phyloP scores from a whole-genome alignment of 2,797 vertebrate genomes.

The Margarornis squamiger region DNA sequence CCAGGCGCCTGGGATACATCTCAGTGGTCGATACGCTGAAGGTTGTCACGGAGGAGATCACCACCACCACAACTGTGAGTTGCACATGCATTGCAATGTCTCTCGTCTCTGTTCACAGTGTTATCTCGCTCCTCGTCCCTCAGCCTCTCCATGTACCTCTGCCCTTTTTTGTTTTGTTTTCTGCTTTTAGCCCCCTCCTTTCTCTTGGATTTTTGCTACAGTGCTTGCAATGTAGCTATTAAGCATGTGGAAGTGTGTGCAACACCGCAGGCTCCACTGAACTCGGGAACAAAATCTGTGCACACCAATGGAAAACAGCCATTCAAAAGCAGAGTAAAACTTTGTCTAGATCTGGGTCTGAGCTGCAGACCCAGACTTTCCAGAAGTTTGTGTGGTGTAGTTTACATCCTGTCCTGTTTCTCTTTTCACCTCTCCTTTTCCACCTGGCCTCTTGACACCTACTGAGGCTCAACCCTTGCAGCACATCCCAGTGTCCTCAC shows the following conservation, averaged over 20 bases:
- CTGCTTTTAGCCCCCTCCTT: background rate
- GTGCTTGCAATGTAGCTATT: background rate
- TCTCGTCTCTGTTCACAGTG: background rate
- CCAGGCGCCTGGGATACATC: slow-evolving; percentile 95
- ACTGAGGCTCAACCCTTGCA: background rate
- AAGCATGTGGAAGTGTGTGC: background rate
- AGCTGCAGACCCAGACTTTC: background rate
- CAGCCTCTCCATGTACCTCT: background rate
- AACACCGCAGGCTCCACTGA: background rate
- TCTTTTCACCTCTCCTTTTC: background rate
- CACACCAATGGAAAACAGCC: background rate
- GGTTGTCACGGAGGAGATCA: slow-evolving; percentile 95
- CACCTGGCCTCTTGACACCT: background rate
- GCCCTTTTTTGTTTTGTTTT: background rate
- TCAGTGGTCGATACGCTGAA: slow-evolving; percentile 97
- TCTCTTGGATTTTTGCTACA: background rate
- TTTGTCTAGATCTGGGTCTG: background rate
- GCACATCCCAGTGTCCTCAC: background rate
- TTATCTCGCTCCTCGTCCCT: background rate
- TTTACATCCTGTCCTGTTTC: background rate
- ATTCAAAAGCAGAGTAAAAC: background rate
- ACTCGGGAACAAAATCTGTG: background rate
- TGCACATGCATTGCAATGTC: background rate
- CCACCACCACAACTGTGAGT: slow-evolving; percentile 93
- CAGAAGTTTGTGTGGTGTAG: background rate